Base-by-base conservation (phyloP, 2,113 vertebrate species). In the Megaceryle torquata region DNA sequence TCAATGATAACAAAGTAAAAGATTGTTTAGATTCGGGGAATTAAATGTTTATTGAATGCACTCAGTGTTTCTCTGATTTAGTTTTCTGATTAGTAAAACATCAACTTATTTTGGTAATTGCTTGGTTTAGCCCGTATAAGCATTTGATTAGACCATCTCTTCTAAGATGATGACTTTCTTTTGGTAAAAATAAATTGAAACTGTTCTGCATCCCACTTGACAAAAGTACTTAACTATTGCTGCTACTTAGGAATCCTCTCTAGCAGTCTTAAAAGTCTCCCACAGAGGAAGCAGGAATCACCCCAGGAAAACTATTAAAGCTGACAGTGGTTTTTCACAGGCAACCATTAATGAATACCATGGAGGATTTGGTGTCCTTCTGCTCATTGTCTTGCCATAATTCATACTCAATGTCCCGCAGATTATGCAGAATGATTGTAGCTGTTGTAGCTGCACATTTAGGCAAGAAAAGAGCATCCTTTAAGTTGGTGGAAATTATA, bases 231-330 rank as follows among this genome's bases (percentile, higher is more conserved):
- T 92, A 69, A 87, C 39, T 84, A 16, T 63, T 87, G 70, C 74
- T 70, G 29, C 70, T 81, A 44, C 14, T 84, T 77, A 57, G 51
- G 51, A 95, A 83, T 74, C 33, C 46, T 88, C 79, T 82, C 28
- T 14, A 74, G 51, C 25, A 72, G 83, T 72, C 57, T 76, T 83
- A 79, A 68, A 57, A 83, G 69, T 48, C 65, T 95, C 79, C 68
- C 76, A 82, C n/a, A 69, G 64, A 82, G 72, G 71, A 91, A 86
- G 54, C 28, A 89, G 57, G 51, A 95, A 83, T 75, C 15, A 41
- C 75, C 65, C 50, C 67, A 88, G 83, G 59, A 91, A 96, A 95
- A 88, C 84, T 93, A 88, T 91, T 76, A 92, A 89, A 92, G 70
- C 79, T 17, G 28, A 68, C 94, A 93, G 31, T 82, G 39, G 59